Evolutionary conservation across 2,888 invertebrate species (phyloP), one percentile per base, ranked within the genome.

Genomic region (Acanthopleura granulata): DNA sequence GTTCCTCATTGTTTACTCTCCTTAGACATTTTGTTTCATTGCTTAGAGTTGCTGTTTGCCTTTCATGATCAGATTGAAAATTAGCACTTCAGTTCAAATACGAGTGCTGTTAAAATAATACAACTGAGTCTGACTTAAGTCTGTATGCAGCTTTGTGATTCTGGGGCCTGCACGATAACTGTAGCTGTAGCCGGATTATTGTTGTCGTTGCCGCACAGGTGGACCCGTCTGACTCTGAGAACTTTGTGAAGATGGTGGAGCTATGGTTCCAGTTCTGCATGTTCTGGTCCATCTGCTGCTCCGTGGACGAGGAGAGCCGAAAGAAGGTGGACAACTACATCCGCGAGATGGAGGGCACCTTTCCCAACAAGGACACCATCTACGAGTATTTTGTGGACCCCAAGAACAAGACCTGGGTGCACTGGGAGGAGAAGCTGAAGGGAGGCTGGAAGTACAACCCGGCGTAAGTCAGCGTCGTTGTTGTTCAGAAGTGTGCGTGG

Each of bases 371-470:
- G 86, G 96, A 96, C 87, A 95, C 95, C 0, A 93, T 97, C 14
- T 97, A 95, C 89, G 97, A 97, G 89, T 97, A 97, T 90, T 96
- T 92, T 88, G 95, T 97, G n/a, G 96, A 97, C 85, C 93, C 93
- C 57, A 92, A 93, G 78, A 92, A 94, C 79, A 92, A 93, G 49
- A 91, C 92, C 76, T 95, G 96, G 91, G 91, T 93, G 72, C 93
- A 94, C 25, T 97, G 97, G 96, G 95, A 95, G 83, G 94, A 94
- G 75, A 94, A 93, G 88, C 91, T 97, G 80, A 93, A 94, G 0
- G 93, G 93, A 73, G 93, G 92, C 75, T 96, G 96, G 96, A 93
- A 92, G 90, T 95, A 92, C 85, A 93, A 94, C 76, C 90, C 93
- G 0, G 92, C 87, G 94, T 95, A 80, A 79, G 83, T 76, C 15